Evolutionary conservation across 2,113 vertebrate genomes (phyloP).

Genomic region (Nannobrachium achirus): DNA sequence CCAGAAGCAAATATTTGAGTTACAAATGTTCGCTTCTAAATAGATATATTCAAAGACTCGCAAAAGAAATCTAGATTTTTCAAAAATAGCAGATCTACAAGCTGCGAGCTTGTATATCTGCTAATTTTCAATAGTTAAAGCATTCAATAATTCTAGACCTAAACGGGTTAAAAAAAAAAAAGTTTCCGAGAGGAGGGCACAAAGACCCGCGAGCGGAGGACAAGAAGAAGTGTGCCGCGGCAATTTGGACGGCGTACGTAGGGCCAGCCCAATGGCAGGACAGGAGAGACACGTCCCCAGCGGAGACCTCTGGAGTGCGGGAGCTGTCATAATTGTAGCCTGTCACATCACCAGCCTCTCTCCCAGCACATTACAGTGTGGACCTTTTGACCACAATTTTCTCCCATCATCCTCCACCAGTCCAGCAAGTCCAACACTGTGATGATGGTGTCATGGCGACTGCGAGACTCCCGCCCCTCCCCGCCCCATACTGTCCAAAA

Average conservation of each 20-base stretch:
- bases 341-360: slow-evolving; percentile 61
- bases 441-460: slow-evolving; percentile 62
- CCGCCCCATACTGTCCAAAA: slow-evolving; percentile 3
- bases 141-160: no score
- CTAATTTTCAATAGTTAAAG: no score
- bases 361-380: slow-evolving; percentile 52
- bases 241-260: slow-evolving; percentile 38
- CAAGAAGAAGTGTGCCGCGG: slow-evolving; percentile 33
- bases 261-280: slow-evolving; percentile 44
- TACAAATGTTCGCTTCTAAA: no score
- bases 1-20: no score
- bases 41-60: no score
- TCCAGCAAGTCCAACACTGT: slow-evolving; percentile 48
- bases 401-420: slow-evolving; percentile 65
- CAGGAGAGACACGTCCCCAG: slow-evolving; percentile 56
- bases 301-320: slow-evolving; percentile 63
- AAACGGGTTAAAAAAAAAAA: no score
- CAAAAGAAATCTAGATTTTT: no score
- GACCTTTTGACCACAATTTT: slow-evolving; percentile 73
- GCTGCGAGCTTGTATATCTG: no score
- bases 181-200: background rate
- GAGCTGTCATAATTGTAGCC: slow-evolving; percentile 60
- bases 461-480: slow-evolving; percentile 32
- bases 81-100: no score
- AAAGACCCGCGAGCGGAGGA: background rate